These are phyloP conservation scores for Gonatopus flavifemur DNA, from an alignment of 1,140 invertebrate species.

Conservation along the genomic window DNA sequence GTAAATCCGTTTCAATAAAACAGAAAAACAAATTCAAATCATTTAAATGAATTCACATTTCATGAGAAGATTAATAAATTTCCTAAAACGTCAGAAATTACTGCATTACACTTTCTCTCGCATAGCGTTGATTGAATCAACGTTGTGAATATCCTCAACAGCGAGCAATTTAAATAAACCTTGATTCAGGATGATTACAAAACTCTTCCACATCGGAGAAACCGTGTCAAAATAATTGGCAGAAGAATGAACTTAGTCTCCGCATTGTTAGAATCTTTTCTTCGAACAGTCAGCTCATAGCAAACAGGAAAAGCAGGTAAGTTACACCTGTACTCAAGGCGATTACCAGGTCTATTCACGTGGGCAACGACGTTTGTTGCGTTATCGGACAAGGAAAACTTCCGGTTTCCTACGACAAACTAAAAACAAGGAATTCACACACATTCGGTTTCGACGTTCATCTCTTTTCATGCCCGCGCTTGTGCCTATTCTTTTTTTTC, in stretches of 20 bases:
- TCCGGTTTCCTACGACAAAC: constrained; percentile 15
- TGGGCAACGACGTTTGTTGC: not conserved
- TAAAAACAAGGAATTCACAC: not conserved
- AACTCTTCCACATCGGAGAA: too few species aligned
- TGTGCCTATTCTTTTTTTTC: too few species aligned
- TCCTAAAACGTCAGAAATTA: too few species aligned
- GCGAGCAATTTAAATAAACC: constrained; percentile 29
- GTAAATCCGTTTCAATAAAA: too few species aligned
- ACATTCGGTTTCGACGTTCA: constrained; percentile 8
- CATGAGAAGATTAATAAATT: too few species aligned
- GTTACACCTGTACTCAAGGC: constrained; percentile 24
- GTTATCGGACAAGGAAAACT: constrained; percentile 29
- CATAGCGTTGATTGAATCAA: too few species aligned
- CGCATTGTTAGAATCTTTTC: constrained; percentile 11
- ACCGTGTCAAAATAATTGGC: too few species aligned
- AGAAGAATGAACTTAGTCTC: too few species aligned
- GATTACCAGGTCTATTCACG: constrained; percentile 1
- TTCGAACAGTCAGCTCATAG: constrained; percentile 5
- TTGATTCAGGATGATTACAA: constrained; percentile 32
- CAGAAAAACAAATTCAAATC: too few species aligned
- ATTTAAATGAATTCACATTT: too few species aligned
- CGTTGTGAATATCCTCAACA: constrained; percentile 2
- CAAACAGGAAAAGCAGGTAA: constrained; percentile 9
- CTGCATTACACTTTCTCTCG: too few species aligned
- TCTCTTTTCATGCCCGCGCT: constrained; percentile 11